Base-by-base conservation (phyloP, 2,113 vertebrate species). In the Atlantisia rogersi region DNA sequence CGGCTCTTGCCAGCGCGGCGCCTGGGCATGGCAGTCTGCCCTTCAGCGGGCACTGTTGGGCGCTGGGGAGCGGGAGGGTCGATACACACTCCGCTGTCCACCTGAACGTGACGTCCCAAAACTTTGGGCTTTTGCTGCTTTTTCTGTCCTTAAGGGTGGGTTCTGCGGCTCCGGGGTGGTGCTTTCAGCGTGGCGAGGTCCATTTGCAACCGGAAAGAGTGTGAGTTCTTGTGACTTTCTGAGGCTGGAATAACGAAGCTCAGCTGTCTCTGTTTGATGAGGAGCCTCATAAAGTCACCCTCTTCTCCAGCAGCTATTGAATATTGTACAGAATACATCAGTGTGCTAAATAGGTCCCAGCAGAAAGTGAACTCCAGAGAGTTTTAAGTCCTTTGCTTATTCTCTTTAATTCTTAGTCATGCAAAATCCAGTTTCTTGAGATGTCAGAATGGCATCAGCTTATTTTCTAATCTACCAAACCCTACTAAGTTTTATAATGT, bases 11-110 rank as follows among this genome's bases (percentile, higher is more conserved):
- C 44, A 4, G 48, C 48, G 19, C 40, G 3, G 39, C 11, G 35
- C 2, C 46, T 0, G 20, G 37, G 4, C 28, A 5, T 2, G 3
- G 18, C 18, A 2, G 0, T 2, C 13, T 6, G 25, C 1, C 26
- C 56, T 8, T 20, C 1, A 2, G 15, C n/a, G 0, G 2, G n/a
- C 39, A 0, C 42, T 8, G 46, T 3, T 3, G 9, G 12, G 19
- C 15, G 17, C 1, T 5, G 17, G 44, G 17, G 44, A 46, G 44
- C 44, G 17, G 44, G 44, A 46, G 44, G 44, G 44, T 46, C 17
- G 44, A 18, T 46, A 46, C 44, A 18, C 17, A 46, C 17, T 8
- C 50, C 29, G 15, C 1, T 3, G 1, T 2, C 11, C 44, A 3
- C 60, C 56, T 10, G 20, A 3, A 11, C 29, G 56, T 13, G 48